Evolutionary conservation across 2,888 invertebrate species (phyloP), one percentile per base, ranked within the genome.

Genomic region (Tuberolachnus salignus): DNA sequence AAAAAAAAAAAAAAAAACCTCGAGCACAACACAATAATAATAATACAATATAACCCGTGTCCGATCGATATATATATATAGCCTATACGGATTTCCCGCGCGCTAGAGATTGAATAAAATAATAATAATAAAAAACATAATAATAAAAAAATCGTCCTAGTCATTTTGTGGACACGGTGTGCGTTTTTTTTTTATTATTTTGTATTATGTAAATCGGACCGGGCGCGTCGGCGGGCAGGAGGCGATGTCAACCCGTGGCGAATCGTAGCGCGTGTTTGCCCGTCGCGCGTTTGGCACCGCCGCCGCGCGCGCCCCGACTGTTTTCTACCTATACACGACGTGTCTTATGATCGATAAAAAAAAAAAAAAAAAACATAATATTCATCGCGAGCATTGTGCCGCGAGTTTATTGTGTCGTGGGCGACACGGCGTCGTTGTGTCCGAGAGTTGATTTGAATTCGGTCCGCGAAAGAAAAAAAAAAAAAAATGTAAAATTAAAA

Each of bases 201-300:
- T 23, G 34, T 23, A 13, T 11, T 44, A 75, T 66, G 61, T 69
- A 78, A 78, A 78, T 78, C 23, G 59, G 78, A 78, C n/a, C 34
- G 78, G 53, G 34, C 26, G 61, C 21, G 61, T 14, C n/a, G n/a
- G 78, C 42, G 75, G 67, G n/a, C n/a, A n/a, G n/a, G n/a, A n/a
- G n/a, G n/a, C n/a, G n/a, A n/a, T 69, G 69, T 69, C 78, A 78
- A 78, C 51, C 42, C 78, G 69, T 69, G 42, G 69, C 78, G 21
- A 78, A 78, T 69, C 42, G 67, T 67, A 78, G 78, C 78, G 59
- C 78, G 78, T 78, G 78, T 78, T 78, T 51, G 66, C 10, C 42
- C 46, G 71, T 16, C 44, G 44, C 16, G 13, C 49, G 34, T 73
- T 72, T 73, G 72, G 72, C 59, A 72, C 46, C 59, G 63, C 19